phyloP scores from a whole-genome alignment of 2,888 invertebrate species.

The Xestia sexstrigata region DNA sequence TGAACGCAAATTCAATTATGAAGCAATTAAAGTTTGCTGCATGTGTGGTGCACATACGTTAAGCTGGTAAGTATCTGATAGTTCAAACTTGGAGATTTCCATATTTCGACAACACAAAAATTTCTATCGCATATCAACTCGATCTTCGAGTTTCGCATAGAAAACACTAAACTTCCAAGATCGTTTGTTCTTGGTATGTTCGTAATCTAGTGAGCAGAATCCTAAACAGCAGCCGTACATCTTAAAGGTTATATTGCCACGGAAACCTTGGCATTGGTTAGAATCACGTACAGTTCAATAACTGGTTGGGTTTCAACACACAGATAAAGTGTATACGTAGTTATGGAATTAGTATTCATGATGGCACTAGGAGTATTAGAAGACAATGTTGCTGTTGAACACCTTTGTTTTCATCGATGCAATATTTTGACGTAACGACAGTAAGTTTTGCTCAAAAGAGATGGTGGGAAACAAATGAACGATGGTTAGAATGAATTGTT shows the following conservation, averaged over 20 bases:
- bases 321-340: conserved; percentile 29
- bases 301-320: conserved; percentile 43
- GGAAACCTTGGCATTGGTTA: conserved; percentile 57
- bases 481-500: background rate
- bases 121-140: background rate
- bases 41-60: background rate
- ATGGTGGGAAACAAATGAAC: background rate
- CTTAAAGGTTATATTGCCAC: conserved; percentile 34
- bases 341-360: conserved; percentile 44
- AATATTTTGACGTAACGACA: background rate
- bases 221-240: conserved; percentile 42
- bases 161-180: conserved; percentile 22
- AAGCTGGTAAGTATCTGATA: background rate
- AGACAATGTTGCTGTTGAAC: conserved; percentile 21
- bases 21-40: background rate
- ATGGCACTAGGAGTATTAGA: conserved; percentile 21
- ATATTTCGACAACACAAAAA: background rate
- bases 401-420: conserved; percentile 8
- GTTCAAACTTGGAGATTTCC: background rate
- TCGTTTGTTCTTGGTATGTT: background rate
- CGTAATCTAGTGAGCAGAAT: conserved; percentile 44
- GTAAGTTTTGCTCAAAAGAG: background rate
- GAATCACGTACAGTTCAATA: conserved; percentile 57
- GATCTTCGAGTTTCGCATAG: background rate
- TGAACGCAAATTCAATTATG: conserved; percentile 21